phyloP scores from a whole-genome alignment of 2,888 invertebrate species.

The Agonopterix alstromeriana region DNA sequence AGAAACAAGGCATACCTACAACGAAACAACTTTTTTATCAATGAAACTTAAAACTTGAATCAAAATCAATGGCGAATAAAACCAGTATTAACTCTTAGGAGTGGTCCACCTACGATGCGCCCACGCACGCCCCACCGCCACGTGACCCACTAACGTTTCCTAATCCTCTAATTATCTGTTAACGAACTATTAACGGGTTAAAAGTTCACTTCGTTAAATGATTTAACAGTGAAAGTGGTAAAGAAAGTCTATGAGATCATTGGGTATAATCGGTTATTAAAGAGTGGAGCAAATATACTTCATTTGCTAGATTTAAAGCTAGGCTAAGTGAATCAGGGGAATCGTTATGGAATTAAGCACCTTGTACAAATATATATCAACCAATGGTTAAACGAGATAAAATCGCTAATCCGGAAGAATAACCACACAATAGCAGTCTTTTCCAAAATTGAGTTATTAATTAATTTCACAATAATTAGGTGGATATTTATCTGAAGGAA shows the following conservation, averaged over 20 bases:
- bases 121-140: conserved; percentile 13
- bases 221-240: background rate
- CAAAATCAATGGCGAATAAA: conserved; percentile 6
- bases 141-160: conserved; percentile 13
- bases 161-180: conserved; percentile 6
- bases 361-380: too few relatives aligned
- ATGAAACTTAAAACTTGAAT: conserved; percentile 1
- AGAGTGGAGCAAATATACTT: background rate
- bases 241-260: background rate
- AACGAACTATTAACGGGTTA: background rate
- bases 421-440: too few relatives aligned
- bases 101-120: conserved; percentile 13
- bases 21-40: background rate
- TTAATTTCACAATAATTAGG: too few relatives aligned
- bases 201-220: background rate
- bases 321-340: too few relatives aligned
- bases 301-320: too few relatives aligned
- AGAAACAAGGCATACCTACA: background rate
- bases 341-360: too few relatives aligned
- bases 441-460: too few relatives aligned
- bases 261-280: background rate
- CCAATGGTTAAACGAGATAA: too few relatives aligned
- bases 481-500: too few relatives aligned
- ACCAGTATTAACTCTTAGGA: background rate
- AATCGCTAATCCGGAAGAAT: too few relatives aligned